Percentiles rank a stretch among this genome's conserved stretches.
Conservation (phyloP, 2,888 invertebrate species). For the Dryomyza anilis region DNA sequence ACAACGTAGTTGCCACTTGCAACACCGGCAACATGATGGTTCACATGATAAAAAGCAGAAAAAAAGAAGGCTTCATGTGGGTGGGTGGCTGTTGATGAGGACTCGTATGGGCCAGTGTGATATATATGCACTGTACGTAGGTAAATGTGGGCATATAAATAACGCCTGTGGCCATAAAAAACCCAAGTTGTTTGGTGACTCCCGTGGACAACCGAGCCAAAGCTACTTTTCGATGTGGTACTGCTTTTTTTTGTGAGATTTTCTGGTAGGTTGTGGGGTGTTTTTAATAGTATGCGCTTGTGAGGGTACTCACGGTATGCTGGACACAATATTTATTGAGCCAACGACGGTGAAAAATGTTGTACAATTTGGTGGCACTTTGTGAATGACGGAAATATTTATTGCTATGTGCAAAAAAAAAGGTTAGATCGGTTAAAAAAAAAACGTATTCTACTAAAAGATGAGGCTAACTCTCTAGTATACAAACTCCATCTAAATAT, state of each 20-base stretch:
- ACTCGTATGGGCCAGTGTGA: not conserved
- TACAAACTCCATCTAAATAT: too few species aligned
- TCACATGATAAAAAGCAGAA: constrained; percentile 17
- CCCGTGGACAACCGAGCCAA: constrained; percentile 49
- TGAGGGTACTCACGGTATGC: constrained; percentile 15
- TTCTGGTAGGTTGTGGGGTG: not conserved
- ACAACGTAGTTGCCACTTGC: constrained; percentile 57
- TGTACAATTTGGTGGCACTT: constrained; percentile 49
- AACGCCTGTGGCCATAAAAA: constrained; percentile 60
- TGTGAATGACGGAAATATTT: constrained; percentile 24
- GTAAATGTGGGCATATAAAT: constrained; percentile 50
- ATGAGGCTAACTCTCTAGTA: too few species aligned
- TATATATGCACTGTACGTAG: constrained; percentile 3
- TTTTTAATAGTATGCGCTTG: not conserved
- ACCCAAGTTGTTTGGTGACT: constrained; percentile 50
- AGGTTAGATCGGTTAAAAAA: not conserved
- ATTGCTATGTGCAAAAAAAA: not conserved
- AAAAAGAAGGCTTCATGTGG: constrained; percentile 22
- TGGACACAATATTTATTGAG: constrained; percentile 59
- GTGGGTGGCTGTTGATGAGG: not conserved
- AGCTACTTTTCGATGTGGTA: not conserved
- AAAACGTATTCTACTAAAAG: too few species aligned
- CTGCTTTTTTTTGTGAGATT: constrained; percentile 1
- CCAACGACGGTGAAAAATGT: constrained; percentile 59
- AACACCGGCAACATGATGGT: constrained; percentile 51